Percentiles rank a stretch among this genome's conserved stretches.
phyloP scores from a whole-genome alignment of 2,888 invertebrate genomes.

The Galerucella pusilla region DNA sequence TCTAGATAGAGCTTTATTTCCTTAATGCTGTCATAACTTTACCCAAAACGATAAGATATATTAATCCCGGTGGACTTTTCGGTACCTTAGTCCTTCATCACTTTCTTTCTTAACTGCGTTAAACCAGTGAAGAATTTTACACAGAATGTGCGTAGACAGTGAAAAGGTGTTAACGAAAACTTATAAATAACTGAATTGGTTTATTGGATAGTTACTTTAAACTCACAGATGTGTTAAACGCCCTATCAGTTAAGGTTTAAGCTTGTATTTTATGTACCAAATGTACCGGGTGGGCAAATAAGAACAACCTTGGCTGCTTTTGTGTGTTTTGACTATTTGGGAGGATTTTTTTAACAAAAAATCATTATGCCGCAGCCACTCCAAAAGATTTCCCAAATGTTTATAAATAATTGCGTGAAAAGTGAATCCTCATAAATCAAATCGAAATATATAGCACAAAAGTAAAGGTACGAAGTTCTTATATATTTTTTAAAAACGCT shows the following conservation, averaged over 20 bases:
- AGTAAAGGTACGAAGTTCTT: background rate
- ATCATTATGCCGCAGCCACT: background rate
- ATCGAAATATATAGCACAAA: background rate
- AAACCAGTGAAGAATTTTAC: background rate
- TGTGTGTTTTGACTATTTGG: too few relatives aligned
- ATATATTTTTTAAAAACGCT: slow-evolving; percentile 2
- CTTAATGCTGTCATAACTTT: background rate
- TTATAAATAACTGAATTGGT: background rate
- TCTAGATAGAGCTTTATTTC: background rate
- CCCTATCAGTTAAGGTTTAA: background rate
- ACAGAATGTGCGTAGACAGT: background rate
- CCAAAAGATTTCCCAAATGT: background rate
- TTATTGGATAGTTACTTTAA: slow-evolving; percentile 12
- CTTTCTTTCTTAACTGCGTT: slow-evolving; percentile 2
- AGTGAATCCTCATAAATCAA: background rate
- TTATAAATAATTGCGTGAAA: background rate
- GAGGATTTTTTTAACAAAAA: too few relatives aligned
- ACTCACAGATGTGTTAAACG: background rate
- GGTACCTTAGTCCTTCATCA: background rate
- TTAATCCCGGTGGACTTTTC: background rate
- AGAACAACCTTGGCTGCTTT: too few relatives aligned
- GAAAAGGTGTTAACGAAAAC: background rate
- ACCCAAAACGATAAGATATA: background rate
- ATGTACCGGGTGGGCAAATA: too few relatives aligned
- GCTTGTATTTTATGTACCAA: too few relatives aligned